Conservation (phyloP, 2,888 invertebrate genomes). For the Lepidochrysops patricia region DNA sequence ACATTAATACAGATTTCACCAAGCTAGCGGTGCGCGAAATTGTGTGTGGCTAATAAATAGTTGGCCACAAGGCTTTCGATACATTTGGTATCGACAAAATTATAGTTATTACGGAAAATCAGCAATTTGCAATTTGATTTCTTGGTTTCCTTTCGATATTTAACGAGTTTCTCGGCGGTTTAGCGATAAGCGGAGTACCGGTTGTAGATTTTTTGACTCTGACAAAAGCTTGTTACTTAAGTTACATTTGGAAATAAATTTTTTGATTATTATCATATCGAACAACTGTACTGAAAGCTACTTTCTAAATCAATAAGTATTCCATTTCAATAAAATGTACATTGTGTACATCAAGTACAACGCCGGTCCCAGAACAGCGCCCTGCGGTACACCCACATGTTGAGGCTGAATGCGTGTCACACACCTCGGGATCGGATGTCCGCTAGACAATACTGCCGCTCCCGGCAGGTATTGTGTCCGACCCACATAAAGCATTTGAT, state of each 20-base stretch:
- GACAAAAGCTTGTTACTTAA: too few relatives aligned
- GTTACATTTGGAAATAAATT: too few relatives aligned
- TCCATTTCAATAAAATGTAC: too few relatives aligned
- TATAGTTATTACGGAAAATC: background rate
- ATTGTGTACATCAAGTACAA: background rate
- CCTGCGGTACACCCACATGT: background rate
- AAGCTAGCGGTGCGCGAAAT: background rate
- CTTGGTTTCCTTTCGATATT: background rate
- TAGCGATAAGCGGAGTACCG: too few relatives aligned
- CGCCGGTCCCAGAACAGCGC: background rate
- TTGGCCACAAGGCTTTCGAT: background rate
- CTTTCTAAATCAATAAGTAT: too few relatives aligned
- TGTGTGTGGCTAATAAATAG: background rate
- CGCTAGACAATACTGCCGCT: constrained; percentile 19
- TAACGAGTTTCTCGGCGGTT: too few relatives aligned
- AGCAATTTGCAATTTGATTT: background rate
- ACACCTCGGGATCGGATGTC: constrained; percentile 16
- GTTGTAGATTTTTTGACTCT: too few relatives aligned
- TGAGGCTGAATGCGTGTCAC: constrained; percentile 5
- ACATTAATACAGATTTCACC: background rate
- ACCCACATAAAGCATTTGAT: constrained; percentile 16
- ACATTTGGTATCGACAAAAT: background rate
- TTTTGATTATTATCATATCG: too few relatives aligned
- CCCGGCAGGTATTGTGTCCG: constrained; percentile 21
- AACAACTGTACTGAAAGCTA: too few relatives aligned